Percentiles rank a stretch among this genome's conserved stretches.
Evolutionary conservation across 2,888 invertebrate genomes (phyloP).

Genomic region (Thumatha senex): DNA sequence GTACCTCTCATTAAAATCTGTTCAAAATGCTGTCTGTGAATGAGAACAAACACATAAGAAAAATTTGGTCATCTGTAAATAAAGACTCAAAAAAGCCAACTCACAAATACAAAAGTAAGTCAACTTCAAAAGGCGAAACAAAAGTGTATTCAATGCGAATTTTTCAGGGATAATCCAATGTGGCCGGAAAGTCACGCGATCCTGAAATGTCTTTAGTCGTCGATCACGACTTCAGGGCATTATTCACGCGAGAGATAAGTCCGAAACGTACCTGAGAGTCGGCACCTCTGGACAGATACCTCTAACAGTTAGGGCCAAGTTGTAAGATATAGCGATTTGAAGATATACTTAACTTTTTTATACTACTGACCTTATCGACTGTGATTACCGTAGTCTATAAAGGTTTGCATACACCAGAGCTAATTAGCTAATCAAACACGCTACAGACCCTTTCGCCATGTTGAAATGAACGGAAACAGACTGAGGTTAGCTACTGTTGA

Average conservation of each 20-base stretch:
- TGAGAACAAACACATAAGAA: no score
- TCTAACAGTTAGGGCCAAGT: conserved; percentile 16
- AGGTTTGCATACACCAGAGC: no score
- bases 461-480: no score
- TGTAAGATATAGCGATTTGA: conserved; percentile 14
- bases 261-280: conserved; percentile 47
- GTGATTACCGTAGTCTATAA: no score
- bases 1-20: no score
- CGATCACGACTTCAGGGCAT: conserved; percentile 62
- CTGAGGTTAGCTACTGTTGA: no score
- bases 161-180: conserved; percentile 34
- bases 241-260: conserved; percentile 66
- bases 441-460: no score
- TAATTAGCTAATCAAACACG: no score
- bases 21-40: no score
- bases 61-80: no score
- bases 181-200: conserved; percentile 35
- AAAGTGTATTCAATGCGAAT: conserved; percentile 26
- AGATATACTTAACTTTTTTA: background rate
- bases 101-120: background rate
- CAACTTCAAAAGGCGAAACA: conserved; percentile 16
- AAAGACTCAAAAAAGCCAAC: background rate
- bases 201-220: conserved; percentile 64
- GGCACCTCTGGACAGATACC: conserved; percentile 53
- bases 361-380: no score